Base-by-base conservation (phyloP, 2,797 vertebrate species). In the Sebastes trivittatus region DNA sequence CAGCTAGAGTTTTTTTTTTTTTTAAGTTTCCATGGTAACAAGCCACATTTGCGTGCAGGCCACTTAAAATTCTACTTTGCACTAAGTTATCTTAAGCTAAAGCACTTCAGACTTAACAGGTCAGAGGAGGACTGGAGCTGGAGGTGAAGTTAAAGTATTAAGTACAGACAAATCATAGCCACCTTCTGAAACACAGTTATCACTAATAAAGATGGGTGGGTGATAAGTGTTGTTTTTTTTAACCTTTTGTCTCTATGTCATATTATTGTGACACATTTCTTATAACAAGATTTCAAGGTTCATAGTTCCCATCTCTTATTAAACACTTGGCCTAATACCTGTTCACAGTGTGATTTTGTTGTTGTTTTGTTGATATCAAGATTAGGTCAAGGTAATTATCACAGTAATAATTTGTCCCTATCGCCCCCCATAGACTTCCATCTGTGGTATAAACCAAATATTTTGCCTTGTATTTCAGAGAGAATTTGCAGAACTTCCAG, bases 11-110 rank as follows among this genome's bases (percentile, higher is more conserved):
- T 29, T 67, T 73, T 59, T 38, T 61, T 61, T 38, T 23, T 3
- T 3, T 20, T 13, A 68, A 64, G 55, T 72, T 82, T 46, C 77
- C 34, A 60, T 84, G 68, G 72, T 61, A 80, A 82, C 69, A 34
- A 23, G 32, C 29, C 46, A 64, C 14, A 67, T 70, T 54, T 79
- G 65, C 30, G 10, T 34, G 38, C 36, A 75, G 46, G 42, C 30
- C 78, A 70, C 56, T 71, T 67, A n/a, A 25, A 42, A 61, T 85
- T 74, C 13, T 22, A 73, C 74, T 74, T 77, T 72, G 56, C 61
- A 27, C 34, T 68, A 49, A 72, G 6, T 80, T 18, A 11, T n/a
- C 74, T 64, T 61, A 75, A 74, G 49, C 56, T 68, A 52, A 79
- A 71, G 36, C 32, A n/a, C 70, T 64, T 30, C 29, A 60, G 61